These are phyloP conservation scores for Opisthograptis luteolata DNA, from an alignment of 2,888 invertebrate genomes.

Conservation along the genomic window DNA sequence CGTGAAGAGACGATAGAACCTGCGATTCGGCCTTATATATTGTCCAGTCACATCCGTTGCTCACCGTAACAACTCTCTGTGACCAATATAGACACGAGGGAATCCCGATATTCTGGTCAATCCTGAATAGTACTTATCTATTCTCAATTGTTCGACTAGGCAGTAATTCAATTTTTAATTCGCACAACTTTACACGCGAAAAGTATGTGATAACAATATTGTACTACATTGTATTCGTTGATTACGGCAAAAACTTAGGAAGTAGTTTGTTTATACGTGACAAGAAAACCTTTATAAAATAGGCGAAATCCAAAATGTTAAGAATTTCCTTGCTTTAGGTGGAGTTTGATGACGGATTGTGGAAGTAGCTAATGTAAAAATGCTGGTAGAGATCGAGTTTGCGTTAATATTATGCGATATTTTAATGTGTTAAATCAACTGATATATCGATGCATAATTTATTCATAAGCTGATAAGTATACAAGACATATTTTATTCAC, in stretches of 20 bases:
- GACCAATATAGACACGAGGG: slow-evolving; percentile 26
- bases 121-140: not conserved
- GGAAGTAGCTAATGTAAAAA: slow-evolving; percentile 25
- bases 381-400: slow-evolving; percentile 29
- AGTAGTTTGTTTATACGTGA: slow-evolving; percentile 34
- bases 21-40: slow-evolving; percentile 24
- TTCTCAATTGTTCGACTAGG: slow-evolving; percentile 14
- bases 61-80: slow-evolving; percentile 18
- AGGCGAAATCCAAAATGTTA: slow-evolving; percentile 29
- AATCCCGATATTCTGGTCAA: not conserved
- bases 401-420: slow-evolving; percentile 49
- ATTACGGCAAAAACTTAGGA: slow-evolving; percentile 31
- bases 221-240: slow-evolving; percentile 31
- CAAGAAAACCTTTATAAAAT: slow-evolving; percentile 31
- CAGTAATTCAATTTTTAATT: slow-evolving; percentile 26
- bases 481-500: slow-evolving; percentile 59
- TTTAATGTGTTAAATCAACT: slow-evolving; percentile 55
- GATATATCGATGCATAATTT: slow-evolving; percentile 63
- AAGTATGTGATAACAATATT: slow-evolving; percentile 36
- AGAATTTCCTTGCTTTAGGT: slow-evolving; percentile 34
- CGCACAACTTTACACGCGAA: slow-evolving; percentile 38
- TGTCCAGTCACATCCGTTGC: slow-evolving; percentile 16
- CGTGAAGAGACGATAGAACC: slow-evolving; percentile 79
- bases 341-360: slow-evolving; percentile 22
- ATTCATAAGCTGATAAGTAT: slow-evolving; percentile 63